These are phyloP conservation scores for Crax fasciolata DNA, from an alignment of 2,797 vertebrate genomes.

Conservation along the genomic window DNA sequence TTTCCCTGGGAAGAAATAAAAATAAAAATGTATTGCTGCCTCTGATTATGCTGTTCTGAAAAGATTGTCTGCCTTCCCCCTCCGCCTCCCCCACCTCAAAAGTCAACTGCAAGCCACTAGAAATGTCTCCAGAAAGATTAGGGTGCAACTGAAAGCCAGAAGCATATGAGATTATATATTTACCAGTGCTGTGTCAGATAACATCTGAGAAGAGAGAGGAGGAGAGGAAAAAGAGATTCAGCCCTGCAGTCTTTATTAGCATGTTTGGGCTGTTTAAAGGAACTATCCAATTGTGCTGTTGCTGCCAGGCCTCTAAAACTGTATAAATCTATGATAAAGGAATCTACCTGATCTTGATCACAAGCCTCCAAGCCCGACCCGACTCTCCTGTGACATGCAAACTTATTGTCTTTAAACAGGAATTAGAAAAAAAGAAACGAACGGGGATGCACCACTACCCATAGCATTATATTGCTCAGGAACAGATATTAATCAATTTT, in stretches of 20 bases:
- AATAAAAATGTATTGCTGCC: conserved; percentile 6
- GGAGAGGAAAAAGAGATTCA: conserved; percentile 5
- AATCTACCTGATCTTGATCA: conserved; percentile 66
- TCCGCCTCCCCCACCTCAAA: conserved; percentile 10
- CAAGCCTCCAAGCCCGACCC: conserved; percentile 18
- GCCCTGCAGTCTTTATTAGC: conserved; percentile 53
- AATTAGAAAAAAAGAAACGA: conserved; percentile 14
- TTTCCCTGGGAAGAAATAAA: neutral
- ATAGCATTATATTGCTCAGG: conserved; percentile 27
- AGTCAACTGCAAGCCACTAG: conserved; percentile 52
- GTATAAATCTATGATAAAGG: conserved; percentile 61
- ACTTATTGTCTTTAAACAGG: conserved; percentile 66
- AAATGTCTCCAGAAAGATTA: conserved; percentile 54
- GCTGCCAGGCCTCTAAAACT: conserved; percentile 65
- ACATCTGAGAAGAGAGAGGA: conserved; percentile 4
- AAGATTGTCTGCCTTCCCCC: neutral
- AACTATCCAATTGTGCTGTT: conserved; percentile 56
- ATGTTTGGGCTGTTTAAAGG: conserved; percentile 60
- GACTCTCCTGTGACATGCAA: conserved; percentile 16
- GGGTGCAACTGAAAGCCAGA: conserved; percentile 44
- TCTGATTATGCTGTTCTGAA: conserved; percentile 41
- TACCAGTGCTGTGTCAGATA: conserved; percentile 61
- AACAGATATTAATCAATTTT: conserved; percentile 66
- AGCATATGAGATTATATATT: conserved; percentile 53
- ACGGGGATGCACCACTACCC: conserved; percentile 34